phyloP scores from a whole-genome alignment of 2,888 invertebrate species.

The Synergus itoensis region DNA sequence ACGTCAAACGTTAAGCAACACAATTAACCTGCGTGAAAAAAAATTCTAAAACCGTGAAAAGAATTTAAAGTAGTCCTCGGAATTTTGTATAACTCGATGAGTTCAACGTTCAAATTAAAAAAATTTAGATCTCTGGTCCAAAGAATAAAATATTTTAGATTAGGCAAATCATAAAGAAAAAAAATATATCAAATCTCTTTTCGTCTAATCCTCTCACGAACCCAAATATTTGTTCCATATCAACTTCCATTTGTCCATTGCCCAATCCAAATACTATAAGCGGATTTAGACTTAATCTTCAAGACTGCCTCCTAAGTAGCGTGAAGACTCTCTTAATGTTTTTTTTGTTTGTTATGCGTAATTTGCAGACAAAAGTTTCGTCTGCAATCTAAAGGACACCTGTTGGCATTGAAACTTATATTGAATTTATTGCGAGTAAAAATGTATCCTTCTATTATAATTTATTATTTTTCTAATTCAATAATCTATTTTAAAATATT shows the following conservation, averaged over 20 bases:
- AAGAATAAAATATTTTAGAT: no score
- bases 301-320: background rate
- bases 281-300: slow-evolving; percentile 28
- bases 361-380: background rate
- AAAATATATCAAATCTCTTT: background rate
- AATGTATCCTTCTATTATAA: slow-evolving; percentile 3
- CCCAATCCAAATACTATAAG: background rate
- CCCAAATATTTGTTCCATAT: slow-evolving; percentile 3
- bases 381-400: background rate
- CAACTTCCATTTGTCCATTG: background rate
- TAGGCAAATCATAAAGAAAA: background rate
- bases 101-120: background rate
- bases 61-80: background rate
- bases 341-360: background rate
- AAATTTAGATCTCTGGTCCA: background rate
- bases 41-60: background rate
- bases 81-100: background rate
- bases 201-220: slow-evolving; percentile 2
- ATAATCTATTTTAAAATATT: no score
- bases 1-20: slow-evolving; percentile 27
- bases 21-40: background rate
- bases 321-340: background rate
- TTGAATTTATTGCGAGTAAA: slow-evolving; percentile 8
- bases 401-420: slow-evolving; percentile 8
- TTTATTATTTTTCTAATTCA: background rate